These are phyloP conservation scores for Achroia grisella DNA, from an alignment of 1,140 invertebrate species.

Conservation along the genomic window DNA sequence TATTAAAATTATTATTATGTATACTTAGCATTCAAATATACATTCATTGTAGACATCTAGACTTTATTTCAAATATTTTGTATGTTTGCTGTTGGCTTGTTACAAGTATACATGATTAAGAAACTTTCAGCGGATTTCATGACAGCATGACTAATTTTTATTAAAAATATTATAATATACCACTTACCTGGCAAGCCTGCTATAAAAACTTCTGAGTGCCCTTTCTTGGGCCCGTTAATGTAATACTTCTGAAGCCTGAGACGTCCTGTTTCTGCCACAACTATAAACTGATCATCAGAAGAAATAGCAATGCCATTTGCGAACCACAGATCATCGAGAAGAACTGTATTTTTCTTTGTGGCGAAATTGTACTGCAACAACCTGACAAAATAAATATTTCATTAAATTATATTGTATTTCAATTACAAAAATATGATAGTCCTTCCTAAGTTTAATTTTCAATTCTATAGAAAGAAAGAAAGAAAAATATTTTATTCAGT, in stretches of 20 bases:
- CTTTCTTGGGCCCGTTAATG: slow-evolving; percentile 82
- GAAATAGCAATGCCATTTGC: slow-evolving; percentile 88
- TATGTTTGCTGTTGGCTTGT: slow-evolving; percentile 43
- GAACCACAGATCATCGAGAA: slow-evolving; percentile 83
- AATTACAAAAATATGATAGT: too few relatives aligned
- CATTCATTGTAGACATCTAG: slow-evolving; percentile 59
- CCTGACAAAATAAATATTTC: slow-evolving; percentile 59
- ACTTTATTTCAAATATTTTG: slow-evolving; percentile 48
- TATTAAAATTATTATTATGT: slow-evolving; percentile 3
- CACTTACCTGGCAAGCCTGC: slow-evolving; percentile 82
- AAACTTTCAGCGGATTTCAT: too few relatives aligned
- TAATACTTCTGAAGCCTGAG: slow-evolving; percentile 80
- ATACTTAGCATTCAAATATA: slow-evolving; percentile 51
- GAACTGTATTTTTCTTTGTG: slow-evolving; percentile 75
- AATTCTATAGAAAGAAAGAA: too few relatives aligned
- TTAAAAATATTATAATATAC: too few relatives aligned
- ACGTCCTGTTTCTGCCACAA: slow-evolving; percentile 79
- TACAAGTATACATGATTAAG: slow-evolving; percentile 63
- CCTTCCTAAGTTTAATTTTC: too few relatives aligned
- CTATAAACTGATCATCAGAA: slow-evolving; percentile 81
- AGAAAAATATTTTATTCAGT: too few relatives aligned
- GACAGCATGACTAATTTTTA: too few relatives aligned
- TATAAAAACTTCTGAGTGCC: slow-evolving; percentile 82
- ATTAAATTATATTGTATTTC: too few relatives aligned
- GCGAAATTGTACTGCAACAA: slow-evolving; percentile 73